These are phyloP conservation scores for Endomychus coccineus DNA, from an alignment of 2,888 invertebrate genomes.

Conservation along the genomic window DNA sequence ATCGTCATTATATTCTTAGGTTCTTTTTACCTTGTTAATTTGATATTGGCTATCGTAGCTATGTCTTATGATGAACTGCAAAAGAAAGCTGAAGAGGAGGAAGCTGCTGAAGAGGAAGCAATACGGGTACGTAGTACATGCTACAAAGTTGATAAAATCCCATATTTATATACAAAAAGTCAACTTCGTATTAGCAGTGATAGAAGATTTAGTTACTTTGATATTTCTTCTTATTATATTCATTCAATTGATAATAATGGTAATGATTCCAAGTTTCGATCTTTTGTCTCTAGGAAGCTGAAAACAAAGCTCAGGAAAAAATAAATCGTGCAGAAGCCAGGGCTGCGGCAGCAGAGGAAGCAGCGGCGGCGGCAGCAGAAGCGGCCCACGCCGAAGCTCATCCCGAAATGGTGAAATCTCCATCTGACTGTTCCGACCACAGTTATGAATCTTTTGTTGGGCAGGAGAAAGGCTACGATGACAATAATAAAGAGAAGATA, in stretches of 20 bases:
- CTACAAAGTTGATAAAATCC: background rate
- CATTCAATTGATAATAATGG: no score
- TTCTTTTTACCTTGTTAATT: conserved; percentile 97
- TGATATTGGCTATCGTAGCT: conserved; percentile 98
- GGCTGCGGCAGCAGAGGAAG: conserved; percentile 47
- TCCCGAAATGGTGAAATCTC: conserved; percentile 75
- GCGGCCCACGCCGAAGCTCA: conserved; percentile 51
- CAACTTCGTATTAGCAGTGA: no score
- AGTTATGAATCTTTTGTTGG: conserved; percentile 89
- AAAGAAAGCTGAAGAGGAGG: conserved; percentile 95
- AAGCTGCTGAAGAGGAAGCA: conserved; percentile 91
- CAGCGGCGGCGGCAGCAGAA: conserved; percentile 58
- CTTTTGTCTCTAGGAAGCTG: conserved; percentile 78
- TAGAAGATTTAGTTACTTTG: no score
- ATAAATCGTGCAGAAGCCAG: conserved; percentile 58
- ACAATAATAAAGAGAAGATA: conserved; percentile 86
- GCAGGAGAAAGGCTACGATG: conserved; percentile 80
- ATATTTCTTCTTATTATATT: no score
- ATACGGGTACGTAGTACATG: conserved; percentile 59
- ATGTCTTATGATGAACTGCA: conserved; percentile 99
- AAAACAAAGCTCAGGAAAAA: conserved; percentile 68
- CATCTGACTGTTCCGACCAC: conserved; percentile 85
- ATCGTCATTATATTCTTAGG: conserved; percentile 98
- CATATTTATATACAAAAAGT: background rate
- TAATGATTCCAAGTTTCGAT: no score